These are phyloP conservation scores for Clytia hemisphaerica DNA, from an alignment of 30 jellyfish, hydroid and myxozoan species.

Conservation along the genomic window DNA sequence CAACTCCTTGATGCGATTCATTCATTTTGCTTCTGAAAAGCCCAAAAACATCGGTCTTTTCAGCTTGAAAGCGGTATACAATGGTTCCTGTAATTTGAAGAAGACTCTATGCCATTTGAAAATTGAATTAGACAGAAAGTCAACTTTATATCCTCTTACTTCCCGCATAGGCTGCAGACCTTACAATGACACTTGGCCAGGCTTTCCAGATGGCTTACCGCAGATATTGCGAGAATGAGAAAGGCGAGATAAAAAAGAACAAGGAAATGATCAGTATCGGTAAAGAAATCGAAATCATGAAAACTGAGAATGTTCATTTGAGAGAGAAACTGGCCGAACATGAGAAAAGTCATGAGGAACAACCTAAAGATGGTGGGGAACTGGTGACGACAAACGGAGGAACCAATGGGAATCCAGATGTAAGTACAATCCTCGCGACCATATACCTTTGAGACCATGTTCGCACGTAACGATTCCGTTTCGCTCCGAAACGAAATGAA, in stretches of 20 bases:
- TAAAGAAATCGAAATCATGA: slow-evolving; percentile 48
- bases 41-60: not conserved
- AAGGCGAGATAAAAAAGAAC: slow-evolving; percentile 51
- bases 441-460: too few species aligned
- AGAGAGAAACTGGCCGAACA: slow-evolving; percentile 17
- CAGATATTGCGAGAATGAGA: slow-evolving; percentile 56
- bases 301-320: slow-evolving; percentile 44
- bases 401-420: too few species aligned
- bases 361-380: too few species aligned
- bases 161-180: slow-evolving; percentile 64
- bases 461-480: too few species aligned
- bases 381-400: too few species aligned
- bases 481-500: too few species aligned
- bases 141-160: not conserved
- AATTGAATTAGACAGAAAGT: not conserved
- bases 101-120: not conserved
- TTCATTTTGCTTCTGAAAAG: slow-evolving; percentile 3
- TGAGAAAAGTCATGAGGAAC: not conserved
- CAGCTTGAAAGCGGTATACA: not conserved
- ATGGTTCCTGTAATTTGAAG: not conserved
- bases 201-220: slow-evolving; percentile 92
- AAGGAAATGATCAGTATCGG: slow-evolving; percentile 46
- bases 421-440: too few species aligned
- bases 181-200: slow-evolving; percentile 86
- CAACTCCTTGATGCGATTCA: too few species aligned